A percentile compares a stretch with the other conserved stretches of the same genome.
phyloP scores from a whole-genome alignment of 2,888 invertebrate species.

The Aelia acuminata region DNA sequence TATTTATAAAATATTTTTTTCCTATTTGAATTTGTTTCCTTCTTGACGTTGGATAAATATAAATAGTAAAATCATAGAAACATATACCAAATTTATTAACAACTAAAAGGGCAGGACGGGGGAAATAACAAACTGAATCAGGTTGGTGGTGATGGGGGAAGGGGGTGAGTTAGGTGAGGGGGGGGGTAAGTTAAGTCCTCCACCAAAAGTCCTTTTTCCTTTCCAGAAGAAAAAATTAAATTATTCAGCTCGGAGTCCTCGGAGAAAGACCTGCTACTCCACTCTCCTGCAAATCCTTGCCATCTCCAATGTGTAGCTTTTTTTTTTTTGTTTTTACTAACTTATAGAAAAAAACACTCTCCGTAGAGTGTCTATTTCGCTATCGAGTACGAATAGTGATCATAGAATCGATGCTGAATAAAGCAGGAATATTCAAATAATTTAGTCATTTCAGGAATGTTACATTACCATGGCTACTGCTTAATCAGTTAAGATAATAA shows the following conservation, averaged over 20 bases:
- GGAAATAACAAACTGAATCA: background rate
- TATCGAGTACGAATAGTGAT: background rate
- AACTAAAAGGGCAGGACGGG: background rate
- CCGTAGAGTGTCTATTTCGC: background rate
- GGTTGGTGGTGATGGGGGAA: background rate
- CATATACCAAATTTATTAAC: background rate
- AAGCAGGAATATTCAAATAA: no score
- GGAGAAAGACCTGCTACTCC: background rate
- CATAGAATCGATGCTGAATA: no score
- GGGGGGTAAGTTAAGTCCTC: background rate
- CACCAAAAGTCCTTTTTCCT: background rate
- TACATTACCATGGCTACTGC: no score
- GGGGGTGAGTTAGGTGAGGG: no score
- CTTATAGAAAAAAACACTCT: background rate
- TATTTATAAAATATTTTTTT: no score
- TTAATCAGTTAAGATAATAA: no score
- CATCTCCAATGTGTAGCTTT: background rate
- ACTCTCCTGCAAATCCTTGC: background rate
- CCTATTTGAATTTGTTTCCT: no score
- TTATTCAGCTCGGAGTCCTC: background rate
- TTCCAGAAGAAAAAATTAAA: constrained; percentile 31
- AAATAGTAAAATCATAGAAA: no score
- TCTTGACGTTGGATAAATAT: no score
- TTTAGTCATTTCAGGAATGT: no score
- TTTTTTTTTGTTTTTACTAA: background rate